Percentiles rank a stretch among this genome's conserved stretches.
Evolutionary conservation across 1,140 invertebrate species (phyloP).

Genomic region (Agrypnia vestita): DNA sequence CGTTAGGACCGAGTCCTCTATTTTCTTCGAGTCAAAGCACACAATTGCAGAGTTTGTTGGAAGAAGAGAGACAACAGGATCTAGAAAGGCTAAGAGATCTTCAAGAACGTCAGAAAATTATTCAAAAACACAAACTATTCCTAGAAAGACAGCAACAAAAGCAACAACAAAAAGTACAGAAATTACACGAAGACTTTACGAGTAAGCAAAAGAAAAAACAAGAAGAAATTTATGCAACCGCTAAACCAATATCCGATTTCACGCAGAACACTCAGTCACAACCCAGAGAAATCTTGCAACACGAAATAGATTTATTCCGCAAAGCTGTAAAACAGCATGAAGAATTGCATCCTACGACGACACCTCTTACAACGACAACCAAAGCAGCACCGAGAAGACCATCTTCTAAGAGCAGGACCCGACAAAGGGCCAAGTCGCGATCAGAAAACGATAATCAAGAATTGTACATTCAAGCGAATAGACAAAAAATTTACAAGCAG

Average conservation of each 20-base stretch:
- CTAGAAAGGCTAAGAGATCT: conserved; percentile 73
- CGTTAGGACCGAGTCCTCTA: conserved; percentile 68
- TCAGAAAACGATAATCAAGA: conserved; percentile 67
- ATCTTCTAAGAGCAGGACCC: conserved; percentile 65
- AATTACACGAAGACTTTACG: conserved; percentile 77
- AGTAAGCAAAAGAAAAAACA: conserved; percentile 77
- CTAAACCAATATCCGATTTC: conserved; percentile 68
- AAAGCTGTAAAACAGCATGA: conserved; percentile 72
- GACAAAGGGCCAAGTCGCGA: conserved; percentile 68
- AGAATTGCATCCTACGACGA: conserved; percentile 70
- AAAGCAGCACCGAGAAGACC: conserved; percentile 66
- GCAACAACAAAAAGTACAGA: conserved; percentile 78
- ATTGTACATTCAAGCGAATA: conserved; percentile 66
- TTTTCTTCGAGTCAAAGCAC: conserved; percentile 72
- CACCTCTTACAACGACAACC: conserved; percentile 67
- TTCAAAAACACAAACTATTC: conserved; percentile 81
- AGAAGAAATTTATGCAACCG: conserved; percentile 69
- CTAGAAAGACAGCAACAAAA: conserved; percentile 81
- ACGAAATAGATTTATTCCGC: conserved; percentile 70
- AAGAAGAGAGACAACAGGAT: conserved; percentile 78
- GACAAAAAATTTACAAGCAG: conserved; percentile 73
- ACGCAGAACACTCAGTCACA: conserved; percentile 64
- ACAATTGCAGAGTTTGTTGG: conserved; percentile 73
- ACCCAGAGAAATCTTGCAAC: conserved; percentile 67
- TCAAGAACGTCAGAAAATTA: conserved; percentile 77